A percentile compares a stretch with the other conserved stretches of the same genome.
phyloP scores from a whole-genome alignment of 2,113 vertebrate genomes.

The Xenopus tropicalis region UCB_Xtro_10.0 CM004443.2:94847001-94847500 shows the following conservation, averaged over 20 bases:
- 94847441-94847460: no score
- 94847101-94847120: not conserved
- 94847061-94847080: no score
- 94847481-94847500: no score
- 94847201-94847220: slow-evolving; percentile 70
- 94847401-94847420: no score
- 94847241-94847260: slow-evolving; percentile 70
- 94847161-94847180: slow-evolving; percentile 46
- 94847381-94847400: no score
- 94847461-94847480: no score
- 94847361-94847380: slow-evolving; percentile 28
- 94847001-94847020: slow-evolving; percentile 63
- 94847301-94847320: slow-evolving; percentile 58
- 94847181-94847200: slow-evolving; percentile 57
- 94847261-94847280: slow-evolving; percentile 56
- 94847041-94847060: not conserved
- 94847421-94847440: no score
- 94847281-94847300: slow-evolving; percentile 68
- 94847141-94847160: slow-evolving; percentile 51
- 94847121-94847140: slow-evolving; percentile 17
- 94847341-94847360: slow-evolving; percentile 65
- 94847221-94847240: slow-evolving; percentile 59
- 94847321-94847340: slow-evolving; percentile 63
- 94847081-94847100: no score
- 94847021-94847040: not conserved